Conservation (phyloP, 2,888 invertebrate species). For the Lamellibrachia satsuma region DNA sequence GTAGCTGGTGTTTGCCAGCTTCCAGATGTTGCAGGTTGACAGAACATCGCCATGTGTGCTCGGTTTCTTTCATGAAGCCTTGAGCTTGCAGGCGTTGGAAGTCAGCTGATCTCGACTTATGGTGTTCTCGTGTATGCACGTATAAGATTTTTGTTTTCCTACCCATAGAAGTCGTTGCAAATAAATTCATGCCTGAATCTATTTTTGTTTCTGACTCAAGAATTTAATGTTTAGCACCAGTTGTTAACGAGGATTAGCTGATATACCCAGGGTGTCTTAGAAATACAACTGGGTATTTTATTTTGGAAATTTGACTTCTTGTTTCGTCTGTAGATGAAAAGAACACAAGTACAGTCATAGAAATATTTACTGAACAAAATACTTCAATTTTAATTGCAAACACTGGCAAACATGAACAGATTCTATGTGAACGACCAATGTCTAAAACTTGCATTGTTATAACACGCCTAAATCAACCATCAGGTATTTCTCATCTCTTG, state of each 20-base stretch:
- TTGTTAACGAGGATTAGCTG: no score
- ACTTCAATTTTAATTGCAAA: not conserved
- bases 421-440: not conserved
- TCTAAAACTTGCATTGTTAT: not conserved
- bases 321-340: not conserved
- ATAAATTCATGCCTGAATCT: not conserved
- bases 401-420: not conserved
- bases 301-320: no score
- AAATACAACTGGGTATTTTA: no score
- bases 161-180: not conserved
- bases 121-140: not conserved
- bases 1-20: not conserved
- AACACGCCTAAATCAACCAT: not conserved
- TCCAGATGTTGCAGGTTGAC: not conserved
- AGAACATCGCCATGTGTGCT: not conserved
- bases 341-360: not conserved
- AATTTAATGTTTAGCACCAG: not conserved
- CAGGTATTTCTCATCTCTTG: not conserved
- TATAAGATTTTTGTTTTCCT: not conserved
- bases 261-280: no score
- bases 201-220: not conserved
- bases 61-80: not conserved
- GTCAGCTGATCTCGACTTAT: not conserved
- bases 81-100: not conserved
- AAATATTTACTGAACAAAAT: slow-evolving; percentile 14